phyloP scores from a whole-genome alignment of 1,140 invertebrate species.

The Chionoecetes opilio region DNA sequence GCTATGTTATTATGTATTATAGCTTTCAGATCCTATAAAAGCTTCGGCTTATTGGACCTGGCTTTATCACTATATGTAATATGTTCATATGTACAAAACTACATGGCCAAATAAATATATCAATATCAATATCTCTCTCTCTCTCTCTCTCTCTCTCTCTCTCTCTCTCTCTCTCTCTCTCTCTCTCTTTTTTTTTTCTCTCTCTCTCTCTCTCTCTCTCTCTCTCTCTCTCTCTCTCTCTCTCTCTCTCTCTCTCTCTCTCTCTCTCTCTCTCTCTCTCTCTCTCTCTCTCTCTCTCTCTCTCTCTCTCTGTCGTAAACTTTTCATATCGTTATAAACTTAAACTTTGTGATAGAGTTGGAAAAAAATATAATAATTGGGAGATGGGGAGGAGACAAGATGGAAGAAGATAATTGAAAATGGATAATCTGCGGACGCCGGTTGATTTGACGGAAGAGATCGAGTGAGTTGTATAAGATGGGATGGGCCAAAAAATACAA shows the following conservation, averaged over 20 bases:
- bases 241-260: neutral
- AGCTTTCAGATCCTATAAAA: too few relatives aligned
- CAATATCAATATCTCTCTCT: too few relatives aligned
- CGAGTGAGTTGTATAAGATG: too few relatives aligned
- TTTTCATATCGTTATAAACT: conserved; percentile 63
- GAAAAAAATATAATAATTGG: neutral
- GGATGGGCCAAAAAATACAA: neutral
- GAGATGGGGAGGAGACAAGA: neutral
- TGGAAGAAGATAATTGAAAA: conserved; percentile 21
- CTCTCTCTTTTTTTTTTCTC: too few relatives aligned
- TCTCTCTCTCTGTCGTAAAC: neutral
- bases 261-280: conserved; percentile 29
- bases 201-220: too few relatives aligned
- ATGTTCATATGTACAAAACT: too few relatives aligned
- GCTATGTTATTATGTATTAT: too few relatives aligned
- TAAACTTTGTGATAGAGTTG: neutral
- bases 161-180: too few relatives aligned
- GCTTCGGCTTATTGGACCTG: too few relatives aligned
- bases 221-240: neutral
- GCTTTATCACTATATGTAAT: too few relatives aligned
- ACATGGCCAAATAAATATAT: too few relatives aligned
- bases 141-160: too few relatives aligned
- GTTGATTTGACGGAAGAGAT: neutral
- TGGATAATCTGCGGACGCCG: neutral
- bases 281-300: neutral